Conservation (phyloP, 37 sponge, comb jelly and placozoan genomes). For the Beroe ovata region DNA sequence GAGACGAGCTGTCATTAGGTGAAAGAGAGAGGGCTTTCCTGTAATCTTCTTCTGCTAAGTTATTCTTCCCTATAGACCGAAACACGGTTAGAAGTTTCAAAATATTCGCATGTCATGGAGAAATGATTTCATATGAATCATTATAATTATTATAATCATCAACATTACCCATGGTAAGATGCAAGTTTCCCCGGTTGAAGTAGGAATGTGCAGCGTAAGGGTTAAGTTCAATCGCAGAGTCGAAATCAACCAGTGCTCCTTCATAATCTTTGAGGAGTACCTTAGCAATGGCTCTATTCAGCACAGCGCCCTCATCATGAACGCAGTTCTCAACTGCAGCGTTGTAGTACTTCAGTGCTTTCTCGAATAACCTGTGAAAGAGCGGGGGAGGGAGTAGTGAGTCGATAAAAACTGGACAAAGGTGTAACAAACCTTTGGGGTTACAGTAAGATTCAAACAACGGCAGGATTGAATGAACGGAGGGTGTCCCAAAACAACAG, state of each 20-base stretch:
- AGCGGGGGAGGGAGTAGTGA: too few relatives aligned
- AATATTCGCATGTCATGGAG: too few relatives aligned
- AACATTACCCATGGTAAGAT: conserved; percentile 68
- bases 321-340: conserved; percentile 69
- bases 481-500: neutral
- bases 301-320: conserved; percentile 70
- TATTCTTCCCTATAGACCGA: conserved; percentile 31
- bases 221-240: conserved; percentile 71
- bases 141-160: neutral
- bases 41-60: conserved; percentile 79
- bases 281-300: conserved; percentile 74
- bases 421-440: too few relatives aligned
- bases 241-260: conserved; percentile 76
- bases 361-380: conserved; percentile 56
- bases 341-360: conserved; percentile 70
- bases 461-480: neutral
- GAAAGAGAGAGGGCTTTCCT: conserved; percentile 68
- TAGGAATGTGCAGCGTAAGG: conserved; percentile 80
- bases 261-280: conserved; percentile 71
- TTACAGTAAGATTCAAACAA: too few relatives aligned
- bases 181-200: conserved; percentile 88
- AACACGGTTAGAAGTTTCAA: too few relatives aligned
- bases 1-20: conserved; percentile 48
- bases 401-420: too few relatives aligned
- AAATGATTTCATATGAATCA: too few relatives aligned